phyloP scores from a whole-genome alignment of 2,113 vertebrate species.

The Xenopus laevis region DNA sequence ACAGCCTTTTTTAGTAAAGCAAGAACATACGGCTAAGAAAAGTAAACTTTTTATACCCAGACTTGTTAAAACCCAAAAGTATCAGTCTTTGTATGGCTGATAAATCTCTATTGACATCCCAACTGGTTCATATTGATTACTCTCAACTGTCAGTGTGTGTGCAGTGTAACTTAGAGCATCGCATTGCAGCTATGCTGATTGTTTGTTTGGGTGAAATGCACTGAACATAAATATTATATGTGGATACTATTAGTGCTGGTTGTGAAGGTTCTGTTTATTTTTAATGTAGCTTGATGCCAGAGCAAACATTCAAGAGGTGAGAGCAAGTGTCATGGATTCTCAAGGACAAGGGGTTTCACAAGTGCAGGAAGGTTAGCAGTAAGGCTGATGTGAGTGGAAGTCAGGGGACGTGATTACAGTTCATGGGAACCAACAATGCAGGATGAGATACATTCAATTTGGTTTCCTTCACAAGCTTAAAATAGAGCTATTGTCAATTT shows the following conservation, averaged over 20 bases:
- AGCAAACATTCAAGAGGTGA: constrained; percentile 64
- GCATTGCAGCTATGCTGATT: background rate
- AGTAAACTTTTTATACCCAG: too few relatives aligned
- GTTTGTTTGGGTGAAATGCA: background rate
- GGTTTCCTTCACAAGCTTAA: constrained; percentile 94
- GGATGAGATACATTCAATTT: constrained; percentile 99
- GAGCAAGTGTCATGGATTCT: constrained; percentile 65
- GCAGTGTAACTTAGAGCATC: background rate
- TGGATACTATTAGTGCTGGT: background rate
- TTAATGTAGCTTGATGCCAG: constrained; percentile 37
- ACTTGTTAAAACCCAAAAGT: too few relatives aligned
- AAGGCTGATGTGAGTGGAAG: constrained; percentile 72
- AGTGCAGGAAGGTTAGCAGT: constrained; percentile 73
- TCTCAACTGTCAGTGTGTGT: too few relatives aligned
- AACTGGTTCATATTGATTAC: too few relatives aligned
- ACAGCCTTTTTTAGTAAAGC: too few relatives aligned
- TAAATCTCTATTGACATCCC: too few relatives aligned
- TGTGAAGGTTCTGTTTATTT: constrained; percentile 13
- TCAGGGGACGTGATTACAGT: constrained; percentile 85
- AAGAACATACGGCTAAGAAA: too few relatives aligned
- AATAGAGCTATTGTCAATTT: constrained; percentile 99
- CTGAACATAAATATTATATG: background rate
- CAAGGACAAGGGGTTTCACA: constrained; percentile 65
- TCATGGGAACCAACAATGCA: constrained; percentile 97
- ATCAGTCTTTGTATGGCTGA: too few relatives aligned